Conservation (phyloP, 1,140 invertebrate species). For the Neelides sp. region DNA sequence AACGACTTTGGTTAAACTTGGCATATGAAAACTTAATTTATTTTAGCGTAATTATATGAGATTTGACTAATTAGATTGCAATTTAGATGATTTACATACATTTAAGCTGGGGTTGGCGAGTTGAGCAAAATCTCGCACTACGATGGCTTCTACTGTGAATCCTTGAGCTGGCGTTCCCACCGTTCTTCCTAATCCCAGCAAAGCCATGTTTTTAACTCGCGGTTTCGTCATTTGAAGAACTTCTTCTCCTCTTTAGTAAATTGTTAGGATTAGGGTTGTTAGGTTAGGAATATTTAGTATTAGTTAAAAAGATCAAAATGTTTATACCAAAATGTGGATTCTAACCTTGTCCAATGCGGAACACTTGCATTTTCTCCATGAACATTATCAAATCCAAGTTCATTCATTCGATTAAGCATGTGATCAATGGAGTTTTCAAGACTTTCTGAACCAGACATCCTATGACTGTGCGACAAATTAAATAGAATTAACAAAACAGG, state of each 20-base stretch:
- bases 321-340: background rate
- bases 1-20: no score
- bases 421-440: slow-evolving; percentile 60
- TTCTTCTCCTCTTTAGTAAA: slow-evolving; percentile 34
- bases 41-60: no score
- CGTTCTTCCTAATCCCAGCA: slow-evolving; percentile 37
- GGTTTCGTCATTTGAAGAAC: slow-evolving; percentile 35
- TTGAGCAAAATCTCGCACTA: slow-evolving; percentile 38
- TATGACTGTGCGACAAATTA: no score
- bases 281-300: background rate
- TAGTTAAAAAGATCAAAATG: background rate
- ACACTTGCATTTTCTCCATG: slow-evolving; percentile 44
- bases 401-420: slow-evolving; percentile 44
- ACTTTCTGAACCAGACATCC: slow-evolving; percentile 48
- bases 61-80: slow-evolving; percentile 25
- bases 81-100: slow-evolving; percentile 34
- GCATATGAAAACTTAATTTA: no score
- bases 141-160: slow-evolving; percentile 34
- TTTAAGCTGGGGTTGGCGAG: slow-evolving; percentile 33
- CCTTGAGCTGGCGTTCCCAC: slow-evolving; percentile 36
- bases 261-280: background rate
- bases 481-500: no score
- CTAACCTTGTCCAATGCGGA: slow-evolving; percentile 44
- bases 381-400: slow-evolving; percentile 47
- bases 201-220: slow-evolving; percentile 33